These are phyloP conservation scores for Schmidtea mediterranea DNA, from an alignment of 1,140 invertebrate genomes.

Conservation along the genomic window DNA sequence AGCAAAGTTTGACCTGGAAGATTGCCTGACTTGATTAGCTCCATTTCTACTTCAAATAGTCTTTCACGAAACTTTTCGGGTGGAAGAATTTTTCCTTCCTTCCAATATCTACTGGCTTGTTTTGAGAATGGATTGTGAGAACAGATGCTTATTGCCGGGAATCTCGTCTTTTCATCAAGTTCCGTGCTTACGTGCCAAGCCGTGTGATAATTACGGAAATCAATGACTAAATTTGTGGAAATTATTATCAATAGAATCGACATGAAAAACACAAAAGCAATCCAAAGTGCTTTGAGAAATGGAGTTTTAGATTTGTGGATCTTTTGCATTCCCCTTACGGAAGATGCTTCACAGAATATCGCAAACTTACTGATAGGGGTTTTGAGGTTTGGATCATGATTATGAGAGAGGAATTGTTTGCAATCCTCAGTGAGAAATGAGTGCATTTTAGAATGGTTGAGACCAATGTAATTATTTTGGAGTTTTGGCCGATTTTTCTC, in stretches of 20 bases:
- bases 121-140: conserved; percentile 4
- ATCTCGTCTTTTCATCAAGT: background rate
- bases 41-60: background rate
- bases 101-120: background rate
- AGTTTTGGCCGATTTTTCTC: too few relatives aligned
- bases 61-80: background rate
- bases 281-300: conserved; percentile 2
- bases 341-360: conserved; percentile 4
- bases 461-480: too few relatives aligned
- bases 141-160: conserved; percentile 1
- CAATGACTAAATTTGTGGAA: background rate
- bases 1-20: background rate
- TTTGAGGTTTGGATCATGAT: too few relatives aligned
- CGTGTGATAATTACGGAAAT: background rate
- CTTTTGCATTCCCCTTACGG: conserved; percentile 3
- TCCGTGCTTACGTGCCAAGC: background rate
- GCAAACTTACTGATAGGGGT: background rate
- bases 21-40: background rate
- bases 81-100: background rate
- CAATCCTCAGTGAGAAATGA: too few relatives aligned
- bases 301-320: background rate
- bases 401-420: too few relatives aligned
- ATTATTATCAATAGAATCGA: background rate
- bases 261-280: conserved; percentile 3
- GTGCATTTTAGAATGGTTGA: too few relatives aligned